Conservation (phyloP, 1,140 invertebrate genomes). For the Acyrthosiphon pisum region DNA sequence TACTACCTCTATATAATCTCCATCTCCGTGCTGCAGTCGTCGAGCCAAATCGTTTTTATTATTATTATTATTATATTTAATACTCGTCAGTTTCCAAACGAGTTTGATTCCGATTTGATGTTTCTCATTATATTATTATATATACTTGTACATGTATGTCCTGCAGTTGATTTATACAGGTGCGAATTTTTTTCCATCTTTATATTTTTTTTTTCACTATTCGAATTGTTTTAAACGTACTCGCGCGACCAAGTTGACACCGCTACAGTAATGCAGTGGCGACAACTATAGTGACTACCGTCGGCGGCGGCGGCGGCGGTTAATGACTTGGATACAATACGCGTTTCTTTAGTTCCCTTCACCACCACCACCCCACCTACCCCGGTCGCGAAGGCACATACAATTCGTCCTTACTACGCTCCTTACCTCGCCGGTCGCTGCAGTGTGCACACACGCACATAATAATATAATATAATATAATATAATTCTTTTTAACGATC, state of each 20-base stretch:
- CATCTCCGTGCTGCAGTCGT: neutral
- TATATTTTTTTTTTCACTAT: neutral
- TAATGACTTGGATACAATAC: slow-evolving; percentile 16
- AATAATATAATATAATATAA: neutral
- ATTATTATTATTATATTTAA: neutral
- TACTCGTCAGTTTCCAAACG: slow-evolving; percentile 1
- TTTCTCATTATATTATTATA: neutral
- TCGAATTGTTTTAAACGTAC: neutral
- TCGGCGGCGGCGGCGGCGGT: too few species aligned
- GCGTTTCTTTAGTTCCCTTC: neutral
- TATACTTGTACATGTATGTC: neutral
- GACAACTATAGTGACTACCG: neutral
- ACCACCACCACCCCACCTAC: neutral
- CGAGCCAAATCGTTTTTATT: neutral
- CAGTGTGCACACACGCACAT: neutral
- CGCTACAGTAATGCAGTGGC: neutral
- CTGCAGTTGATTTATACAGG: neutral
- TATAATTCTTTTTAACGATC: slow-evolving; percentile 22
- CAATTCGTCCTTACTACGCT: neutral
- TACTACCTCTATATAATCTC: neutral
- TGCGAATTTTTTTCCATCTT: slow-evolving; percentile 9
- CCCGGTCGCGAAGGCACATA: neutral
- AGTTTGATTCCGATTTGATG: neutral
- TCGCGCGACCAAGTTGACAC: neutral
- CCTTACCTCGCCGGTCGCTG: neutral